These are phyloP conservation scores for Poeciliopsis turrubarensis DNA, from an alignment of 2,113 vertebrate species.

Conservation along the genomic window DNA sequence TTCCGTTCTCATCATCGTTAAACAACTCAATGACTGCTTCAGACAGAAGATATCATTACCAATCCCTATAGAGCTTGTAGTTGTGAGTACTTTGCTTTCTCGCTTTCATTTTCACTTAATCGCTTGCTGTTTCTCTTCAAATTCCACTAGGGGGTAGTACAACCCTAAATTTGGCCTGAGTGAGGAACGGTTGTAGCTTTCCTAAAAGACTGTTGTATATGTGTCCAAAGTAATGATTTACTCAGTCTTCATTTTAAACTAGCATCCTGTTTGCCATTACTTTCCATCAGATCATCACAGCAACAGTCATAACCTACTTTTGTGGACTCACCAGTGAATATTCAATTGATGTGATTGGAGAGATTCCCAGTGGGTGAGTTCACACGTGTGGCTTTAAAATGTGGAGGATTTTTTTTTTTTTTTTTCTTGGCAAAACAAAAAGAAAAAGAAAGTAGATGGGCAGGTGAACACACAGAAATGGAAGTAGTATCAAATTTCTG, in stretches of 20 bases:
- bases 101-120: not conserved
- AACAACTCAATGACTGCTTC: slow-evolving; percentile 85
- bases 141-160: slow-evolving; percentile 50
- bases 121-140: not conserved
- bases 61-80: slow-evolving; percentile 90
- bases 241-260: not conserved
- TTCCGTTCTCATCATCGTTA: slow-evolving; percentile 82
- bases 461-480: not conserved
- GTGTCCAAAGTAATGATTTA: slow-evolving; percentile 9
- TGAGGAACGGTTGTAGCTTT: not conserved
- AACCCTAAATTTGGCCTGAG: not conserved
- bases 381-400: slow-evolving; percentile 2
- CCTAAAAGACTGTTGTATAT: not conserved
- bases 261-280: not conserved
- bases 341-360: slow-evolving; percentile 84
- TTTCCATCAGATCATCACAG: slow-evolving; percentile 82
- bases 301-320: slow-evolving; percentile 85
- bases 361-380: slow-evolving; percentile 88
- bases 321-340: slow-evolving; percentile 71
- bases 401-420: too few species aligned
- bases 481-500: not conserved
- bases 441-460: not conserved
- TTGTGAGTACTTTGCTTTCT: slow-evolving; percentile 70
- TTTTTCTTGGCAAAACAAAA: not conserved
- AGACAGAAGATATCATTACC: slow-evolving; percentile 83